A percentile compares a stretch with the other conserved stretches of the same genome.
Conservation (phyloP, 2,888 invertebrate species). For the Metallyticus violacea region DNA sequence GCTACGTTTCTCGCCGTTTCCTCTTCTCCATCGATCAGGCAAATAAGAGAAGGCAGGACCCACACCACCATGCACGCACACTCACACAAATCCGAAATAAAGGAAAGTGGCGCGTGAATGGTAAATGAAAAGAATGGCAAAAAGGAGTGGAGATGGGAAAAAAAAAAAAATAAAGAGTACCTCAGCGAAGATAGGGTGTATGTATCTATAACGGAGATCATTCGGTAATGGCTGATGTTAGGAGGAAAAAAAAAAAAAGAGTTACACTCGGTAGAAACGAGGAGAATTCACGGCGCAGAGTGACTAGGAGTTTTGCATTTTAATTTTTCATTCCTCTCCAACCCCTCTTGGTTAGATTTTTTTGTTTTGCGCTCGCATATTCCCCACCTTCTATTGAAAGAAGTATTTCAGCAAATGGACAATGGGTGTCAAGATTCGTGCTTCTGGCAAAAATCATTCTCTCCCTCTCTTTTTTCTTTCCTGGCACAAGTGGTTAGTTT, state of each 20-base stretch:
- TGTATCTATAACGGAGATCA: background rate
- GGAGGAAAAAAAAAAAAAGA: background rate
- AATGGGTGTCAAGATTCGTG: background rate
- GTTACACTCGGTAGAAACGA: background rate
- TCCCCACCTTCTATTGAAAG: background rate
- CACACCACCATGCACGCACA: background rate
- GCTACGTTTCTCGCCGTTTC: background rate
- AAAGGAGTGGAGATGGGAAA: background rate
- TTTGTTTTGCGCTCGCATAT: background rate
- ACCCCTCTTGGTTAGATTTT: background rate
- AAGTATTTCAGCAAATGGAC: background rate
- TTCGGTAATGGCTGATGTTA: background rate
- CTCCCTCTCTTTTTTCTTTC: background rate
- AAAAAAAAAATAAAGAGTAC: background rate
- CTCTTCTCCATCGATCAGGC: conserved; percentile 14
- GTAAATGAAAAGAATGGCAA: background rate
- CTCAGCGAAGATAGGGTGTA: background rate
- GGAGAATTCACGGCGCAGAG: background rate
- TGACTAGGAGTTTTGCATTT: background rate
- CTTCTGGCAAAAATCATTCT: background rate
- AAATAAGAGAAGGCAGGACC: conserved; percentile 4
- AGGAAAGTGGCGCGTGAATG: background rate
- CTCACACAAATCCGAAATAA: background rate
- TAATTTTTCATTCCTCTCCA: background rate
- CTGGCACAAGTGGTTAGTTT: background rate